Conservation (phyloP, 2,888 invertebrate species). For the Thereva nobilitata region DNA sequence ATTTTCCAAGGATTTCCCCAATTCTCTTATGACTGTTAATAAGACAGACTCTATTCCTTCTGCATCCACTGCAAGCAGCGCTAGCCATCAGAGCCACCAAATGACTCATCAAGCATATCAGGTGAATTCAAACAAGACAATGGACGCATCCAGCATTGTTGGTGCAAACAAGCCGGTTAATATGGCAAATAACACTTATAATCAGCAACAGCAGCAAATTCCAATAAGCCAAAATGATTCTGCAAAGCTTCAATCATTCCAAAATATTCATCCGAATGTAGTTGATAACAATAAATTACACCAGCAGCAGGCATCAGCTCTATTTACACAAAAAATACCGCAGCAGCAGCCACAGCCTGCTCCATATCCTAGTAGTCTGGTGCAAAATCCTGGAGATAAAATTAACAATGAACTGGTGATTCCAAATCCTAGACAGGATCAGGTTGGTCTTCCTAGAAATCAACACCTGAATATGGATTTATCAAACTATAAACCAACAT, state of each 20-base stretch:
- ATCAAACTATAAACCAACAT: conserved; percentile 45
- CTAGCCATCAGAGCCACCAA: conserved; percentile 43
- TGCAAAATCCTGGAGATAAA: conserved; percentile 32
- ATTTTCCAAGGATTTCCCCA: conserved; percentile 54
- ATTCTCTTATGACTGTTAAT: conserved; percentile 25
- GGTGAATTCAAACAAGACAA: background rate
- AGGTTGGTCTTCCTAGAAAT: conserved; percentile 28
- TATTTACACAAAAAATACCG: conserved; percentile 47
- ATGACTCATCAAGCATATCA: conserved; percentile 41
- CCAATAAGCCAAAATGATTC: conserved; percentile 31
- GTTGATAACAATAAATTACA: conserved; percentile 32
- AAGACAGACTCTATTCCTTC: conserved; percentile 2
- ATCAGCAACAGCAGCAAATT: conserved; percentile 40
- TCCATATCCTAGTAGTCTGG: conserved; percentile 26
- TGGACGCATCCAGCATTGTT: background rate
- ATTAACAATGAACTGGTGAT: conserved; percentile 36
- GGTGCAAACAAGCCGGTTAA: conserved; percentile 11
- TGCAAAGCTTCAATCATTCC: conserved; percentile 26
- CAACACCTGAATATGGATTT: conserved; percentile 43
- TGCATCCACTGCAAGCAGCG: conserved; percentile 46
- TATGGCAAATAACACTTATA: conserved; percentile 22
- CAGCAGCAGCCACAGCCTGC: conserved; percentile 43
- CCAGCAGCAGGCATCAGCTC: conserved; percentile 41
- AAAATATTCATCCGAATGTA: conserved; percentile 9
- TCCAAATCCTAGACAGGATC: conserved; percentile 43